phyloP scores from a whole-genome alignment of 2,113 vertebrate genomes.

The Microcebus ravelobensis region DNA sequence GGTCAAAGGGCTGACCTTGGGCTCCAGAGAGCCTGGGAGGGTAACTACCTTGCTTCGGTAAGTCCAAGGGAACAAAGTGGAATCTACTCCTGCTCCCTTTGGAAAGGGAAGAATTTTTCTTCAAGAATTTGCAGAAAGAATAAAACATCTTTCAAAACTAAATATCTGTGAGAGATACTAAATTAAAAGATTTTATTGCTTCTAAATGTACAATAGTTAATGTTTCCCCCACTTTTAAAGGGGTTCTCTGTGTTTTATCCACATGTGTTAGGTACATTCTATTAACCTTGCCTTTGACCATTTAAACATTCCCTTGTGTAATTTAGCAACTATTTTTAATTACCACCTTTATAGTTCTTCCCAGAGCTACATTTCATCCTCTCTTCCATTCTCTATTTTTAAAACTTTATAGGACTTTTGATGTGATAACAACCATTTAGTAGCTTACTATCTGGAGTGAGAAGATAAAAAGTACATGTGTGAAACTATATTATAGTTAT shows the following conservation, averaged over 20 bases:
- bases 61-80: constrained; percentile 43
- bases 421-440: not conserved
- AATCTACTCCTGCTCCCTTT: not conserved
- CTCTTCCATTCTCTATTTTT: not conserved
- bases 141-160: constrained; percentile 9
- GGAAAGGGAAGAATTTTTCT: constrained; percentile 9
- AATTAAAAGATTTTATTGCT: not conserved
- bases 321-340: constrained; percentile 46
- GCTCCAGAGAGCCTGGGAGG: constrained; percentile 95
- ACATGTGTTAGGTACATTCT: not conserved
- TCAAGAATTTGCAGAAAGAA: not conserved
- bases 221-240: not conserved
- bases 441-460: not conserved
- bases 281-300: not conserved
- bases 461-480: not conserved
- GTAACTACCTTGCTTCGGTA: constrained; percentile 93
- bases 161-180: not conserved
- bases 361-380: constrained; percentile 11
- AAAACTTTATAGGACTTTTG: not conserved
- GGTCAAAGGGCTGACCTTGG: constrained; percentile 94
- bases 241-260: not conserved
- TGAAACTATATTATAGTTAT: not conserved
- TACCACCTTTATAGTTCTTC: constrained; percentile 19
- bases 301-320: constrained; percentile 17
- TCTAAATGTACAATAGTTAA: not conserved